Evolutionary conservation across 2,888 invertebrate genomes (phyloP), one percentile per base, ranked within the genome.

Genomic region (Muschampia staudingeri): DNA sequence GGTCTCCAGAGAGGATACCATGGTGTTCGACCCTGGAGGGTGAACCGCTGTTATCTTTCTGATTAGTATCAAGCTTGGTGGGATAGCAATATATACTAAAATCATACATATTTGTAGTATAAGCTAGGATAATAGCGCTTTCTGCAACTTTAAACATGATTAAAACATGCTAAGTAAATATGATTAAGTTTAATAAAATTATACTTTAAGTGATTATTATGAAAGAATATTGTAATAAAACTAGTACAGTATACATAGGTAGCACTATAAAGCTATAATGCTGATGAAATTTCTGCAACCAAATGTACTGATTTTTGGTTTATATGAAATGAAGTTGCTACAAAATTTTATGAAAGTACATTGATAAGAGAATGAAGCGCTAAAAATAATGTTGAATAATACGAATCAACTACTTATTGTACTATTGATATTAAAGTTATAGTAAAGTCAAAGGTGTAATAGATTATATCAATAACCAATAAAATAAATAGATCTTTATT

Each of bases 1-100:
- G n/a, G n/a, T n/a, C n/a, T n/a, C n/a, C n/a, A n/a, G n/a, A 25
- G 25, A 25, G 25, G 25, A 25, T 25, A 25, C 25, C 97, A 99
- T 98, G 16, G 98, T 98, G 93, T 98, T 98, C 81, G 98, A 98
- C 87, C 98, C 98, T 97, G 94, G 91, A 94, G 95, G 95, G 93
- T 92, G 95, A 91, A 93, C 93, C 95, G 96, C 95, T 95, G 96
- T 97, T 96, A 97, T 94, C 95, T 94, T 93, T 94, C 92, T 94
- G 95, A 96, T 96, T 96, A 96, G 96, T 96, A 94, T 92, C 91
- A 95, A 95, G 95, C 95, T 95, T 89, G 93, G 94, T 91, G 92
- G 93, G 92, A 88, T 92, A 91, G 95, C 95, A 85, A 86, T 85
- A 83, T 72, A 83, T 80, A 61, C 56, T 61, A 61, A 86, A 40